Conservation (phyloP, 2,113 vertebrate species). For the Ciconia boyciana region DNA sequence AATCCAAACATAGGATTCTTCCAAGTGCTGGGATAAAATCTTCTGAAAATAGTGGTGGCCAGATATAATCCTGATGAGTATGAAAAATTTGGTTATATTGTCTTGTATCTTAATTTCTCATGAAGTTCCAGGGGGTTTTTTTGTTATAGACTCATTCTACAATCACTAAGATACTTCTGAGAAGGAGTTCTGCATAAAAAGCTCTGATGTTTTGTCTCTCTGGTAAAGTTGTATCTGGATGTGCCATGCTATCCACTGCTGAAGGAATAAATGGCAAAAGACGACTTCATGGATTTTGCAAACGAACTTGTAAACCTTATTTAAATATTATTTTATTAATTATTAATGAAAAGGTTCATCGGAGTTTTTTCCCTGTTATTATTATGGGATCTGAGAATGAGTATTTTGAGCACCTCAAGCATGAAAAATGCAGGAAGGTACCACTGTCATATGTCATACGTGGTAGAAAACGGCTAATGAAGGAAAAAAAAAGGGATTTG, state of each 20-base stretch:
- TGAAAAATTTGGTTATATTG: not conserved
- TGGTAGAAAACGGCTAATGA: not conserved
- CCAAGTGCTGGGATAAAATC: not conserved
- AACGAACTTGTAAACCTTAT: not conserved
- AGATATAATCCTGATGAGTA: not conserved
- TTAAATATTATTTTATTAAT: not conserved
- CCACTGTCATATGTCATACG: not conserved
- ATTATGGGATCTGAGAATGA: not conserved
- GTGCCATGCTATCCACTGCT: not conserved
- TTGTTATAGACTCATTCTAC: not conserved
- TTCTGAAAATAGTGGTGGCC: not conserved
- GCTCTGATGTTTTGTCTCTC: not conserved
- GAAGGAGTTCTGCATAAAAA: not conserved
- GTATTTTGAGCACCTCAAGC: not conserved
- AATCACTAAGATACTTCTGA: not conserved
- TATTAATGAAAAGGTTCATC: not conserved
- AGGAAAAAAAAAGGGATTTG: not conserved
- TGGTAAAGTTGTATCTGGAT: not conserved
- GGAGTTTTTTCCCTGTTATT: not conserved
- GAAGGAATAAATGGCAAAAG: not conserved
- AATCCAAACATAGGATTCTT: not conserved
- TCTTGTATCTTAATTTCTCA: not conserved
- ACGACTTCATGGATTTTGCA: not conserved
- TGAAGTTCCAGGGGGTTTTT: not conserved
- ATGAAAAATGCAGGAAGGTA: not conserved